Evolutionary conservation across 92 coral and sea anemone species (phyloP).

Genomic region (Epizoanthus illoricatus): DNA sequence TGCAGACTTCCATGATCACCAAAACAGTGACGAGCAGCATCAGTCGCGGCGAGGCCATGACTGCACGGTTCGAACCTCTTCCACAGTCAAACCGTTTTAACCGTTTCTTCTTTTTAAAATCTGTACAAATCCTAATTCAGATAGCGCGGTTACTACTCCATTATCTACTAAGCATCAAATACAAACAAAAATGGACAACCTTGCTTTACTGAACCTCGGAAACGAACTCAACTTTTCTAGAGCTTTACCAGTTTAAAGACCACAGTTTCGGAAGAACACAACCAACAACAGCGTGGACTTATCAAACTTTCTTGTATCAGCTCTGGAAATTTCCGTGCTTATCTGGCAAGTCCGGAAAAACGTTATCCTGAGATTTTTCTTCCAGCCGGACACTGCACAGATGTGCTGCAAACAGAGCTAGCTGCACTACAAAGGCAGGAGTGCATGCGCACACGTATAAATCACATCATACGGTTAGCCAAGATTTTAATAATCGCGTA

Average conservation of each 20-base stretch:
- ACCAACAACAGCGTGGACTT: not conserved
- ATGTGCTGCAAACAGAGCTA: too few species aligned
- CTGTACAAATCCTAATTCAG: not conserved
- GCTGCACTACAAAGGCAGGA: too few species aligned
- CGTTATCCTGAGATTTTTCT: not conserved
- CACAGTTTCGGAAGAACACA: not conserved
- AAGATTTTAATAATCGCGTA: not conserved
- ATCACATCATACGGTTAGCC: too few species aligned
- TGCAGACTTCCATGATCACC: not conserved
- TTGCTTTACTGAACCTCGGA: not conserved
- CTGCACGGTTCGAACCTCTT: not conserved
- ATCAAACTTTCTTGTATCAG: not conserved
- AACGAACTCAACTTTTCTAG: not conserved
- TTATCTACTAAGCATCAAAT: not conserved
- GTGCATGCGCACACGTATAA: not conserved
- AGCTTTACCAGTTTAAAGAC: not conserved
- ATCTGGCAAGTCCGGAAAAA: not conserved
- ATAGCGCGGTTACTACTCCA: not conserved
- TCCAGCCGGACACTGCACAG: not conserved
- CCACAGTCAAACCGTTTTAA: not conserved
- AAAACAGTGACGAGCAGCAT: not conserved
- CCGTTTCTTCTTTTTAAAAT: not conserved
- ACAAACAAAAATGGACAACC: not conserved
- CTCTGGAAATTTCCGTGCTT: constrained; percentile 16
- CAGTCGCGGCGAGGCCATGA: not conserved